phyloP scores from a whole-genome alignment of 2,888 invertebrate species.

The Agonopterix heracliana region DNA sequence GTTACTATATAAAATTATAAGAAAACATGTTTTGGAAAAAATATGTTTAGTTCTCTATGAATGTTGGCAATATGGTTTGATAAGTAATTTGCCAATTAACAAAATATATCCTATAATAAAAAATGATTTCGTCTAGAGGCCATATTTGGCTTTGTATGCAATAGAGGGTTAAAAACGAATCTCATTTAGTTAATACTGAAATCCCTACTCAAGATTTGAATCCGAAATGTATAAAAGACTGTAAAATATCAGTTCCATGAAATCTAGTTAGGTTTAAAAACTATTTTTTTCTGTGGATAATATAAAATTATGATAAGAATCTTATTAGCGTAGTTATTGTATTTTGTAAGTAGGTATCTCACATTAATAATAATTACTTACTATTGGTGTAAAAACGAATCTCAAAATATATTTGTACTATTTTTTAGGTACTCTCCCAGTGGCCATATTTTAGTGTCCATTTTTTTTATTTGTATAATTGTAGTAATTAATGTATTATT shows the following conservation, averaged over 20 bases:
- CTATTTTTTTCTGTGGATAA: conserved; percentile 37
- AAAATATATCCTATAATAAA: no score
- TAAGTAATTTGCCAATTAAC: no score
- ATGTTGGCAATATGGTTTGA: no score
- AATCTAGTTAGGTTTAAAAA: conserved; percentile 45
- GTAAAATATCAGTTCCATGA: conserved; percentile 62
- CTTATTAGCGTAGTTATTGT: conserved; percentile 1
- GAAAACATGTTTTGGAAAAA: no score
- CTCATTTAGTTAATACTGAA: conserved; percentile 69
- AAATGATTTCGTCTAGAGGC: no score
- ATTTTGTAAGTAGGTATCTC: conserved; percentile 3
- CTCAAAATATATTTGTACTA: conserved; percentile 24
- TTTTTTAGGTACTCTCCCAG: conserved; percentile 53
- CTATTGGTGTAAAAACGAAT: conserved; percentile 12
- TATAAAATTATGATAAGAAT: conserved; percentile 2
- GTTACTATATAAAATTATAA: no score
- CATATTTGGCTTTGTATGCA: no score
- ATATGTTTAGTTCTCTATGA: no score
- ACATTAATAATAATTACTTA: conserved; percentile 1
- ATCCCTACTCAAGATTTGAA: conserved; percentile 57
- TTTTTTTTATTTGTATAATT: conserved; percentile 37
- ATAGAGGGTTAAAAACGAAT: no score
- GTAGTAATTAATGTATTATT: conserved; percentile 28
- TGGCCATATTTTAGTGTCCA: conserved; percentile 62
- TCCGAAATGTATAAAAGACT: conserved; percentile 65